These are phyloP conservation scores for Chloebia gouldiae DNA, from an alignment of 2,113 vertebrate genomes.

Conservation along the genomic window DNA sequence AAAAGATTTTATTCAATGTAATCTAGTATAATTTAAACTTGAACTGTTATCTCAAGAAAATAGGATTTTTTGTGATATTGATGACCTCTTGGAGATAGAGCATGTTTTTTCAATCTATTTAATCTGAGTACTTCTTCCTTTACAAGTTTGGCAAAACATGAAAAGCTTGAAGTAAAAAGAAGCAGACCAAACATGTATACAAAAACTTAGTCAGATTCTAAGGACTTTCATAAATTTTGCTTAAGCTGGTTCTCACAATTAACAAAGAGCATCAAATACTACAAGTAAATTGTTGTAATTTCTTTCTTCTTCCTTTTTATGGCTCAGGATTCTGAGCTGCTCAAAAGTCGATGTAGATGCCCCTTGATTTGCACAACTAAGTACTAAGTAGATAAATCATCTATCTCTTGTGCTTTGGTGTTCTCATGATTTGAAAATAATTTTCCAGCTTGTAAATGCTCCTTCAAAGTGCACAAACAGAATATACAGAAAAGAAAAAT, in stretches of 20 bases:
- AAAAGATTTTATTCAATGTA: not conserved
- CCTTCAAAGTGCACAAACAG: not conserved
- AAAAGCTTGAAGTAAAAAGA: not conserved
- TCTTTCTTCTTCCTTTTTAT: not conserved
- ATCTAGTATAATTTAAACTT: not conserved
- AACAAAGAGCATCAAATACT: not conserved
- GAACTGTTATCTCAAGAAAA: not conserved
- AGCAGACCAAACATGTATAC: not conserved
- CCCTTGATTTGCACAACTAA: not conserved
- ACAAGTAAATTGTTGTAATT: not conserved
- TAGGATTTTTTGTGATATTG: not conserved
- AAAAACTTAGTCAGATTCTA: not conserved
- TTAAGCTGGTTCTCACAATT: not conserved
- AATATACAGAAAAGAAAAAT: conserved; percentile 38
- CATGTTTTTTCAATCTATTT: not conserved
- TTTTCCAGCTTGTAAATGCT: conserved; percentile 31
- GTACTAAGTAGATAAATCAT: not conserved
- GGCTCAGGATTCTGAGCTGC: not conserved
- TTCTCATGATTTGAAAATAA: not conserved
- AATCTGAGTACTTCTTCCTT: not conserved
- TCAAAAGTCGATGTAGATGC: not conserved
- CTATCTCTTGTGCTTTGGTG: not conserved
- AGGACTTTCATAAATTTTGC: not conserved
- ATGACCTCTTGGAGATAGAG: not conserved
- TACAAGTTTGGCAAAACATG: not conserved